Evolutionary conservation across 1,140 invertebrate genomes (phyloP).

Genomic region (Dendroctonus valens): DNA sequence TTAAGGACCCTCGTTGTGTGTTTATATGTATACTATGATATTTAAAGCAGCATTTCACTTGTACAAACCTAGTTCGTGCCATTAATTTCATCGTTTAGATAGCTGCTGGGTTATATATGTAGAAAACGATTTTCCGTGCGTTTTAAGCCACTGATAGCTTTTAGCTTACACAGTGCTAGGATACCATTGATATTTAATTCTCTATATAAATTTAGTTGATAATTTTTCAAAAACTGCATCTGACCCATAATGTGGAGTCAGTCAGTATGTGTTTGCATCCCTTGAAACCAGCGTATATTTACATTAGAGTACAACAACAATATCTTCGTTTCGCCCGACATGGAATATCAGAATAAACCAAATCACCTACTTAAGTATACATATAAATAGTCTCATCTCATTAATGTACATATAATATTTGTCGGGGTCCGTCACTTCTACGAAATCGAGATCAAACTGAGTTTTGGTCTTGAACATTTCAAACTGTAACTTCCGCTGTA

Average conservation of each 20-base stretch:
- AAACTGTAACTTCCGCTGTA: slow-evolving; percentile 10
- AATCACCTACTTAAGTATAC: slow-evolving; percentile 14
- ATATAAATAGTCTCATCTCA: slow-evolving; percentile 24
- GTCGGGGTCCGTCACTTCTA: slow-evolving; percentile 24
- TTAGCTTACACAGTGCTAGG: no score
- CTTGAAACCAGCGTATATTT: background rate
- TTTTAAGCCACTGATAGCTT: background rate
- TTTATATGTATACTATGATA: slow-evolving; percentile 24
- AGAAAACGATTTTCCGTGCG: background rate
- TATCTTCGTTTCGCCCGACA: background rate
- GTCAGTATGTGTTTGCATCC: no score
- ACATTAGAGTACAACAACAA: background rate
- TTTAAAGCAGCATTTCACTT: no score
- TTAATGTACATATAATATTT: slow-evolving; percentile 28
- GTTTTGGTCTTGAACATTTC: slow-evolving; percentile 8
- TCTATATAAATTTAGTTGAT: no score
- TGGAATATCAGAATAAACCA: background rate
- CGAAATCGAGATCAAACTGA: slow-evolving; percentile 10
- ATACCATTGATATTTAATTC: no score
- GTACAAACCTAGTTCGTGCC: background rate
- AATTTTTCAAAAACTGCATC: no score
- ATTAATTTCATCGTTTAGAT: background rate
- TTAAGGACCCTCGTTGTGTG: slow-evolving; percentile 17
- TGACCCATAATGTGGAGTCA: no score
- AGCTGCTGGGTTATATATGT: background rate